A percentile compares a stretch with the other conserved stretches of the same genome.
Conservation (phyloP, 2,113 vertebrate genomes). For the Phoenicopterus ruber region DNA sequence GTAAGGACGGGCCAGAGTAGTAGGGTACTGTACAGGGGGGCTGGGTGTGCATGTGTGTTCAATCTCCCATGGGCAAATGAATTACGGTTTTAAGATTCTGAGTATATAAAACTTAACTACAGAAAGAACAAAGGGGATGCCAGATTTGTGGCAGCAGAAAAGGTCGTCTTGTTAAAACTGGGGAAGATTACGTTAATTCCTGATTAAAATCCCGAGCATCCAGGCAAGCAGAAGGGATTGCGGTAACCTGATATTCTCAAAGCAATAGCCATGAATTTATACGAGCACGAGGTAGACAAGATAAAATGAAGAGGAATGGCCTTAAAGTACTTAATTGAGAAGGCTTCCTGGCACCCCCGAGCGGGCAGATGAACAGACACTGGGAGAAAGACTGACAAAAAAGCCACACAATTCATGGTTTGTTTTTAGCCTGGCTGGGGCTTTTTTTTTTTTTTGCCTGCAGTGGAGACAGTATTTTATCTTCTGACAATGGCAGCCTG, state of each 20-base stretch:
- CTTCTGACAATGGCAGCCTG: neutral
- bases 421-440: neutral
- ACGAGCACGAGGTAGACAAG: neutral
- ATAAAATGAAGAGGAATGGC: neutral
- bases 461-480: neutral
- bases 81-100: neutral
- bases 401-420: neutral
- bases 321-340: neutral
- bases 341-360: neutral
- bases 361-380: neutral
- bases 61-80: neutral
- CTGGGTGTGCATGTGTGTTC: neutral
- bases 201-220: neutral
- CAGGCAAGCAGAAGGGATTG: neutral
- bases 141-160: neutral
- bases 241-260: neutral
- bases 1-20: neutral
- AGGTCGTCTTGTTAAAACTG: neutral
- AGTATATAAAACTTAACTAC: neutral
- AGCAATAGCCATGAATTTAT: neutral
- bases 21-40: neutral
- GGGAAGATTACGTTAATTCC: neutral
- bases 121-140: neutral
- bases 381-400: neutral
- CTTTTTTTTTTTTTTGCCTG: neutral